Percentiles rank a stretch among this genome's conserved stretches.
Evolutionary conservation across 2,797 vertebrate species (phyloP).

Genomic region (Botia kubotai): DNA sequence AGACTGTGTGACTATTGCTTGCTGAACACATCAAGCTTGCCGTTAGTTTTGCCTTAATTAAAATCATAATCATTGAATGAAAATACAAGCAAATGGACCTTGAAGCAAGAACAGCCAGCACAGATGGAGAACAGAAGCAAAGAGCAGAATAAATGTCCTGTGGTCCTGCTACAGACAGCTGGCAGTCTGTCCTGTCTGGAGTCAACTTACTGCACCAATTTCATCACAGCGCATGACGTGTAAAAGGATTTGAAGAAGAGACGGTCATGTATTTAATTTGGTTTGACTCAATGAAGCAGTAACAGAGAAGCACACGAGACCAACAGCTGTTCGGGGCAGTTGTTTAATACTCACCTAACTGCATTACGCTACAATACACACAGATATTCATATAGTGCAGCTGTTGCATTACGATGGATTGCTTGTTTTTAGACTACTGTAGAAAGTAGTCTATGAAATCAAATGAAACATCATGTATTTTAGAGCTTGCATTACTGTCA

Average conservation of each 20-base stretch:
- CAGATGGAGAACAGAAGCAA: conserved; percentile 48
- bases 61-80: conserved; percentile 37
- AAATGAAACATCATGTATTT: conserved; percentile 14
- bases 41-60: conserved; percentile 14
- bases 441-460: neutral
- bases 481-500: conserved; percentile 27
- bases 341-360: conserved; percentile 42
- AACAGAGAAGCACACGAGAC: conserved; percentile 17
- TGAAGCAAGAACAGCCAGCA: conserved; percentile 34
- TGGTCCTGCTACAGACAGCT: conserved; percentile 14
- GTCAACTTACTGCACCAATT: neutral
- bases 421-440: neutral
- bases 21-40: conserved; percentile 1
- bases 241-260: conserved; percentile 22
- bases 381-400: conserved; percentile 3
- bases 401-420: conserved; percentile 33
- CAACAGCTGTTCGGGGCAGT: conserved; percentile 43
- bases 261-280: conserved; percentile 24
- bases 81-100: conserved; percentile 30
- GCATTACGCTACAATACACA: conserved; percentile 37
- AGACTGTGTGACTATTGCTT: conserved; percentile 7
- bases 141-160: conserved; percentile 23
- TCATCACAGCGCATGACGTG: neutral
- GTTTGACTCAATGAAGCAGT: conserved; percentile 25
- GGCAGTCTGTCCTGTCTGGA: conserved; percentile 3